Evolutionary conservation across 2,888 invertebrate species (phyloP).

Genomic region (Chromoteleia sp.): DNA sequence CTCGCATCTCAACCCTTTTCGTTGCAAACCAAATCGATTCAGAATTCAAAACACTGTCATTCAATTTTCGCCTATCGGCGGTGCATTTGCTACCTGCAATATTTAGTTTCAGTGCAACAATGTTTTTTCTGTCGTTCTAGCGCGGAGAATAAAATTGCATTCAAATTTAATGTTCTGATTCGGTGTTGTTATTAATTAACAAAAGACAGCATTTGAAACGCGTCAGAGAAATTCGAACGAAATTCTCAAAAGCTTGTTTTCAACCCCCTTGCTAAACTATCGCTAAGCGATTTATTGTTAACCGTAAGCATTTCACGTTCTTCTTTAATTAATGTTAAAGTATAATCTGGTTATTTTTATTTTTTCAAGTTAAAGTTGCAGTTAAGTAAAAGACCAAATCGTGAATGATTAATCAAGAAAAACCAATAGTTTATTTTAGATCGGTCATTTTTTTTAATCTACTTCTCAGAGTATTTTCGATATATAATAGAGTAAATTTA

Average conservation of each 20-base stretch:
- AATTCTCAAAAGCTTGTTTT: slow-evolving; percentile 15
- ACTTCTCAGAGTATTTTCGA: too few relatives aligned
- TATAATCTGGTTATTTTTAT: too few relatives aligned
- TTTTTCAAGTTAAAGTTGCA: too few relatives aligned
- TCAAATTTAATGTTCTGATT: slow-evolving; percentile 25
- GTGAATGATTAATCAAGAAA: too few relatives aligned
- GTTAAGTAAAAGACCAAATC: too few relatives aligned
- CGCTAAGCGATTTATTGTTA: too few relatives aligned
- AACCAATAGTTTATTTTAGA: too few relatives aligned
- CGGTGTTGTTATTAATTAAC: slow-evolving; percentile 25
- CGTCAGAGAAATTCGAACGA: slow-evolving; percentile 2
- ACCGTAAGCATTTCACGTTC: too few relatives aligned
- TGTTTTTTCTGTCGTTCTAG: slow-evolving; percentile 21
- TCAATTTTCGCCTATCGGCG: slow-evolving; percentile 52
- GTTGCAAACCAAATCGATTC: slow-evolving; percentile 44
- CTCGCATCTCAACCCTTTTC: slow-evolving; percentile 40
- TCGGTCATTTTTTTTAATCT: too few relatives aligned
- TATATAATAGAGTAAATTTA: too few relatives aligned
- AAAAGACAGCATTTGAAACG: neutral
- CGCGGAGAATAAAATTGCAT: slow-evolving; percentile 30
- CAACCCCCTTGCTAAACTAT: too few relatives aligned
- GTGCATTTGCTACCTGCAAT: slow-evolving; percentile 32
- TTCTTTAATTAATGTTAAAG: too few relatives aligned
- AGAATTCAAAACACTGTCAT: slow-evolving; percentile 62
- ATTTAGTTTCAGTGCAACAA: slow-evolving; percentile 32